These are phyloP conservation scores for Pachypanchax playfairii DNA, from an alignment of 2,113 vertebrate genomes.

Conservation along the genomic window DNA sequence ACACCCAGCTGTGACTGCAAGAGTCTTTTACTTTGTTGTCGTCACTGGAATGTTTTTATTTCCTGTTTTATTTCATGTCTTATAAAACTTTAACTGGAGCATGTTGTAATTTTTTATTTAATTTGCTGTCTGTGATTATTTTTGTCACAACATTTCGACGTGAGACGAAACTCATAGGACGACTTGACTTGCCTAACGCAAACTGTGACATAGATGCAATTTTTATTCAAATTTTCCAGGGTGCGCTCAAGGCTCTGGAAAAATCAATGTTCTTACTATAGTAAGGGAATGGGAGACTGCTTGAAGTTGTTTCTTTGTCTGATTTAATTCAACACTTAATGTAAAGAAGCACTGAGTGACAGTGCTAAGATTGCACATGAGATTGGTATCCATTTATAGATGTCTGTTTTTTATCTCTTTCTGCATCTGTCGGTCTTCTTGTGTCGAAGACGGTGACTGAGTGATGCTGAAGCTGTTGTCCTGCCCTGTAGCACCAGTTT, in stretches of 20 bases:
- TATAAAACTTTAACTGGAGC: conserved; percentile 64
- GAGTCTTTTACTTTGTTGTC: neutral
- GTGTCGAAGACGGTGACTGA: conserved; percentile 15
- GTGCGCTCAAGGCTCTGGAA: conserved; percentile 32
- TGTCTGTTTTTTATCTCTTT: conserved; percentile 49
- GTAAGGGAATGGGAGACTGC: conserved; percentile 41
- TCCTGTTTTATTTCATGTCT: conserved; percentile 33
- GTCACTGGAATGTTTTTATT: neutral
- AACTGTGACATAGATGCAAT: conserved; percentile 12
- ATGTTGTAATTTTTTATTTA: conserved; percentile 65
- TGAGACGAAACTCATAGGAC: conserved; percentile 56
- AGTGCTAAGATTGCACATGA: conserved; percentile 50
- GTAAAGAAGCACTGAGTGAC: conserved; percentile 67
- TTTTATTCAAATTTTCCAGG: conserved; percentile 41
- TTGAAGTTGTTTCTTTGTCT: conserved; percentile 32
- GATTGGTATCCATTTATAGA: conserved; percentile 51
- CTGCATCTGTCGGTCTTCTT: conserved; percentile 41
- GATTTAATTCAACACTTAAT: conserved; percentile 38
- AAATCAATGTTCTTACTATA: conserved; percentile 37
- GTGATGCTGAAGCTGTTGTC: neutral
- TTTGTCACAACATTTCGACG: conserved; percentile 56
- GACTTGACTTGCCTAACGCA: conserved; percentile 31
- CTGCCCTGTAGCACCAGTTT: conserved; percentile 30
- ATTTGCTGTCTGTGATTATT: conserved; percentile 47
- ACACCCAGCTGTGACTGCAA: conserved; percentile 60